Evolutionary conservation across 2,113 vertebrate species (phyloP).

Genomic region (Plotosus lineatus): DNA sequence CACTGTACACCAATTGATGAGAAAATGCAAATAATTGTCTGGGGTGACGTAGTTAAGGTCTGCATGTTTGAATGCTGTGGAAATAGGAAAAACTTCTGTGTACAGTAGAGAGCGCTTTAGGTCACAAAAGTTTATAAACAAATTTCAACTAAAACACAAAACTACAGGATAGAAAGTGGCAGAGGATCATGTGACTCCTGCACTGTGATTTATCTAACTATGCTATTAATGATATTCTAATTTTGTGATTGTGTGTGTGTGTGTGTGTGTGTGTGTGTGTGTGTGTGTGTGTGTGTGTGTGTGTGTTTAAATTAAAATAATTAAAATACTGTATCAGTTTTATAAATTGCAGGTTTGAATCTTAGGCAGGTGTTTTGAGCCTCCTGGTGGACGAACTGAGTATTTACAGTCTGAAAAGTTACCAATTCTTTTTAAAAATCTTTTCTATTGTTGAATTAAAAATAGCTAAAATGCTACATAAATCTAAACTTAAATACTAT

Average conservation of each 20-base stretch:
- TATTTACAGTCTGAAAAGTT: neutral
- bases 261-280: neutral
- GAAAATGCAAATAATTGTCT: neutral
- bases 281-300: neutral
- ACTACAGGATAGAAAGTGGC: neutral
- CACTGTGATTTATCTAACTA: neutral
- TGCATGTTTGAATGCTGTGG: neutral
- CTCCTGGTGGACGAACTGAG: constrained; percentile 39
- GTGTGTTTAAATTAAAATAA: neutral
- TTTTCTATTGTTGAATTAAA: neutral
- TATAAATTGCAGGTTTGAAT: too few relatives aligned
- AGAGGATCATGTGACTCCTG: too few relatives aligned
- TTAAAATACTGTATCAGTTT: too few relatives aligned
- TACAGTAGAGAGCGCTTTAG: neutral
- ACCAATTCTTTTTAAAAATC: neutral
- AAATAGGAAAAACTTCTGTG: neutral
- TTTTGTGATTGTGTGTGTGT: neutral
- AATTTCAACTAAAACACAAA: constrained; percentile 1
- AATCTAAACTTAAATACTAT: neutral
- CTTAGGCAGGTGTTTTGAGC: constrained; percentile 14
- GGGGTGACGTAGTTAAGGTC: neutral
- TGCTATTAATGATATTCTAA: neutral
- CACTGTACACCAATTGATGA: neutral
- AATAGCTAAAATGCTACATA: neutral
- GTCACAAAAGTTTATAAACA: neutral